Conservation (phyloP, 2,797 vertebrate species). For the Acropternis orthonyx region DNA sequence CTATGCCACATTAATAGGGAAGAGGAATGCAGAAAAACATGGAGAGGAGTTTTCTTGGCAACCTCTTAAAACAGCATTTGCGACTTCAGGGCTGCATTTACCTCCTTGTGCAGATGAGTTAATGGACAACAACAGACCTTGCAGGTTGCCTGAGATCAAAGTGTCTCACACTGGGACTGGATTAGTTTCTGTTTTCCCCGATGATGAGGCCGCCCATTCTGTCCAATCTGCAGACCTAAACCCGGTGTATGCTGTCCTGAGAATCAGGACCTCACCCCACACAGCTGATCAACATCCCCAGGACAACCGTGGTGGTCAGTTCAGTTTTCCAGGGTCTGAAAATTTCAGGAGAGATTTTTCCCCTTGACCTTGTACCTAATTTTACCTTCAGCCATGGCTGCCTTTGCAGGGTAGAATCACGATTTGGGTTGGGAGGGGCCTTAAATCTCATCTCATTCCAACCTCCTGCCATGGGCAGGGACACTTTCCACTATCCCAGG, state of each 20-base stretch:
- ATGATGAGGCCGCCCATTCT: background rate
- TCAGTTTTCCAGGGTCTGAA: background rate
- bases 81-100: conserved; percentile 14
- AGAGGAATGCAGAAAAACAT: background rate
- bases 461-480: background rate
- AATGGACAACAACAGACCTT: conserved; percentile 40
- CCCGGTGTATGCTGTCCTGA: background rate
- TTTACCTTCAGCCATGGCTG: background rate
- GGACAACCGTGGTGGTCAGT: rapidly evolving
- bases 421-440: background rate
- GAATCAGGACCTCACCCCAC: background rate
- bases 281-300: background rate
- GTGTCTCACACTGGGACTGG: background rate
- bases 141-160: conserved; percentile 22
- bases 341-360: background rate
- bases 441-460: background rate
- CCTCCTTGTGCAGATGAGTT: conserved; percentile 3
- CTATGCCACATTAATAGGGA: background rate
- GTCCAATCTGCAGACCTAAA: background rate
- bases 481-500: background rate
- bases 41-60: background rate
- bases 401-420: background rate
- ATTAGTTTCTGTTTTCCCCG: background rate
- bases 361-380: background rate
- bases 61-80: conserved; percentile 36